phyloP scores from a whole-genome alignment of 2,797 vertebrate species.

The Gadopsis bispinosus region DNA sequence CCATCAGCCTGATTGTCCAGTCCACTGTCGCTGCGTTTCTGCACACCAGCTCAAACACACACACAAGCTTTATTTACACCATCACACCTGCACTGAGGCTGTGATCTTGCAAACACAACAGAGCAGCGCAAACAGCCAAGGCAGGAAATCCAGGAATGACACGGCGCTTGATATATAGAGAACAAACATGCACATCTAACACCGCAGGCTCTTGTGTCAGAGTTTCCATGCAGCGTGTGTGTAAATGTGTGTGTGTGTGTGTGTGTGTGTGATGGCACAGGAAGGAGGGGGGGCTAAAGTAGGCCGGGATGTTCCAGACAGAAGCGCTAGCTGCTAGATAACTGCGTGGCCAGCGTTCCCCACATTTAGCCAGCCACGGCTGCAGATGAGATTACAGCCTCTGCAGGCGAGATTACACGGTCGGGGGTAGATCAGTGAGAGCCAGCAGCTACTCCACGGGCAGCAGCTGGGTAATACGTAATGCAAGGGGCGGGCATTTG shows the following conservation, averaged over 20 bases:
- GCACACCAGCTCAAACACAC: background rate
- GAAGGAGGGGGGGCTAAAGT: slow-evolving; percentile 80
- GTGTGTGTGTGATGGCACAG: slow-evolving; percentile 41
- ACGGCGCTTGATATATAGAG: slow-evolving; percentile 64
- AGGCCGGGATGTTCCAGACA: slow-evolving; percentile 90
- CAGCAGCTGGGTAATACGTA: slow-evolving; percentile 54
- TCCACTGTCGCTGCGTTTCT: background rate
- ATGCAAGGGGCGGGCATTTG: slow-evolving; percentile 36
- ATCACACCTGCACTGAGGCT: background rate
- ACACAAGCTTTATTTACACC: slow-evolving; percentile 37
- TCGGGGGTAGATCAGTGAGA: slow-evolving; percentile 45
- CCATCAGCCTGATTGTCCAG: slow-evolving; percentile 45
- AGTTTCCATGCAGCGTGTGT: slow-evolving; percentile 66
- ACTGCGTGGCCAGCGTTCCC: slow-evolving; percentile 84
- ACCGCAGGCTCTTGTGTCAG: slow-evolving; percentile 72
- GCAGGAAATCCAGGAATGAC: slow-evolving; percentile 55
- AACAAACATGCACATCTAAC: slow-evolving; percentile 66
- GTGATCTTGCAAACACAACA: slow-evolving; percentile 22
- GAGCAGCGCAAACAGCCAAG: slow-evolving; percentile 21
- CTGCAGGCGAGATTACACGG: slow-evolving; percentile 78
- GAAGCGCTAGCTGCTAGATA: slow-evolving; percentile 83
- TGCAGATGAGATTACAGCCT: slow-evolving; percentile 86
- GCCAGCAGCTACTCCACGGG: slow-evolving; percentile 28
- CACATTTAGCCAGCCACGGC: slow-evolving; percentile 83
- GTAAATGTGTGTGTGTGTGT: slow-evolving; percentile 52